A percentile compares a stretch with the other conserved stretches of the same genome.
phyloP scores from a whole-genome alignment of 2,113 vertebrate genomes.

The Oreochromis aureus region DNA sequence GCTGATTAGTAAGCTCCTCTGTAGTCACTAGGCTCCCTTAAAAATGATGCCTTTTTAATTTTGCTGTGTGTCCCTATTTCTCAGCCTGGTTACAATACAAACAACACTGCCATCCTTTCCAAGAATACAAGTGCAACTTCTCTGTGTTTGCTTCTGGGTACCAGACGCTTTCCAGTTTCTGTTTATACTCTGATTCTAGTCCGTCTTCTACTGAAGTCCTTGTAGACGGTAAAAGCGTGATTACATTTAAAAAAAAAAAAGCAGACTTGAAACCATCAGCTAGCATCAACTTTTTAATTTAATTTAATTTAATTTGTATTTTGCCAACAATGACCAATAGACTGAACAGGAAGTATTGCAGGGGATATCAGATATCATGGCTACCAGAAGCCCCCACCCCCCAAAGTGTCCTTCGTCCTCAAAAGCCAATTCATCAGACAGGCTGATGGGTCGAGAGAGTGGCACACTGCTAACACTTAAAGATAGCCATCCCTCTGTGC shows the following conservation, averaged over 20 bases:
- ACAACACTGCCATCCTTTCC: neutral
- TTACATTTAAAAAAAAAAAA: neutral
- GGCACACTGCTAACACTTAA: neutral
- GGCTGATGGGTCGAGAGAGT: neutral
- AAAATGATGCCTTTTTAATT: neutral
- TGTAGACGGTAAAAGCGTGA: neutral
- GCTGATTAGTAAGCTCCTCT: slow-evolving; percentile 4
- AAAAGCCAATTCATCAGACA: neutral
- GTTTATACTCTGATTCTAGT: neutral
- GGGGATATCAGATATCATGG: neutral
- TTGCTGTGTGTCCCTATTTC: neutral
- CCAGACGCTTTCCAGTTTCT: neutral
- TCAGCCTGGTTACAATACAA: neutral
- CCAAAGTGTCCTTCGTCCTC: neutral
- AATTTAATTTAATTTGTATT: neutral
- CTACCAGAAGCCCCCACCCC: neutral
- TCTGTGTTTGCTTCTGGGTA: neutral
- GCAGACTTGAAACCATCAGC: neutral
- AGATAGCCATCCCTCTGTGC: neutral
- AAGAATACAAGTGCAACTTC: neutral
- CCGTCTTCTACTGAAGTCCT: neutral
- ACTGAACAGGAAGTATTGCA: neutral
- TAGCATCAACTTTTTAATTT: neutral
- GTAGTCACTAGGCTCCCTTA: slow-evolving; percentile 17
- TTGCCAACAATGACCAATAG: neutral